Evolutionary conservation across 2,888 invertebrate species (phyloP).

Genomic region (Panzeria rudis): DNA sequence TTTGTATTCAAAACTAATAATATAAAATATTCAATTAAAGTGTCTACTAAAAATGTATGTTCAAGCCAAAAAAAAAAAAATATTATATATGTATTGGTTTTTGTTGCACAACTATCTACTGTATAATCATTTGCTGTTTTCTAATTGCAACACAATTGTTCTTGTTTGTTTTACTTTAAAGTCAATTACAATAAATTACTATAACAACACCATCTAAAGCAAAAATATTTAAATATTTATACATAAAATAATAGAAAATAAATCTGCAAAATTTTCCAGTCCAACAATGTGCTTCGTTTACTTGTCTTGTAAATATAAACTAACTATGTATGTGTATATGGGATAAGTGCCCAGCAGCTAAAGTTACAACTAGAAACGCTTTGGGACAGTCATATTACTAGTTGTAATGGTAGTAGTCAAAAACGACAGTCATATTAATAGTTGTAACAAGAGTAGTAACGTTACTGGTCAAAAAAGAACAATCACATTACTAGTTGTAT

Average conservation of each 20-base stretch:
- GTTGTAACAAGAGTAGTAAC: no score
- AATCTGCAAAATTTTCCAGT: slow-evolving; percentile 2
- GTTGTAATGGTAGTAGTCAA: no score
- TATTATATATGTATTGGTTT: neutral
- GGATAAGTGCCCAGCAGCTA: no score
- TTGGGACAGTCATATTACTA: no score
- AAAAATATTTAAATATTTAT: slow-evolving; percentile 6
- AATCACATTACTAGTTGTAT: no score
- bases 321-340: no score
- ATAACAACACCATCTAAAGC: slow-evolving; percentile 17
- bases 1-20: neutral
- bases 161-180: slow-evolving; percentile 34
- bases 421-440: no score
- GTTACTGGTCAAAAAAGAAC: no score
- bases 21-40: neutral
- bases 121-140: neutral
- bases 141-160: slow-evolving; percentile 28
- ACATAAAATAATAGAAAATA: slow-evolving; percentile 24
- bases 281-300: neutral
- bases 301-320: neutral
- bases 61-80: neutral
- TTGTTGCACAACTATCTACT: neutral
- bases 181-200: slow-evolving; percentile 61
- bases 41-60: neutral
- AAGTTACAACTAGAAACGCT: no score